Evolutionary conservation across 2,797 vertebrate genomes (phyloP).

Genomic region (Gallinago nigripennis): DNA sequence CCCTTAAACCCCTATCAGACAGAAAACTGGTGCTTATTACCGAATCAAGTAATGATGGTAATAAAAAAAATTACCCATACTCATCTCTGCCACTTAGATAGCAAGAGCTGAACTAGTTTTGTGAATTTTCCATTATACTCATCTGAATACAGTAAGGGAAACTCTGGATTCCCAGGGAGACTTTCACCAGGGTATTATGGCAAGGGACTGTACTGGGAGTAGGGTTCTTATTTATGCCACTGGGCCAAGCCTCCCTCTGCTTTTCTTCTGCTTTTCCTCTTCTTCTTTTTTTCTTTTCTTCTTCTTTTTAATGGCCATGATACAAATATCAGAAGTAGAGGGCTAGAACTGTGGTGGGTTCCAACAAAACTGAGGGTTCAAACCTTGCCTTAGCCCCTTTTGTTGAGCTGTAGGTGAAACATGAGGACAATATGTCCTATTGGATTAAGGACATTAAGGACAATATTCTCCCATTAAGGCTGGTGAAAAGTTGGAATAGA

Average conservation of each 20-base stretch:
- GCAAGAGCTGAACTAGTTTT: neutral
- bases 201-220: neutral
- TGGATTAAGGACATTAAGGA: too few species aligned
- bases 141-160: neutral
- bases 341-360: neutral
- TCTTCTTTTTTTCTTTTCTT: neutral
- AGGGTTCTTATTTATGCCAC: neutral
- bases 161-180: neutral
- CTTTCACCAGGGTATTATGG: neutral
- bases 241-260: neutral
- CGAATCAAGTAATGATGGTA: neutral
- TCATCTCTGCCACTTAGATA: neutral
- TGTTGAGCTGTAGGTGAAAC: neutral
- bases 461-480: neutral
- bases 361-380: neutral
- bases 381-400: neutral
- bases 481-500: neutral
- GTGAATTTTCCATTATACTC: neutral
- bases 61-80: neutral
- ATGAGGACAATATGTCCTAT: neutral
- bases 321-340: neutral
- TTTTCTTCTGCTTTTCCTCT: neutral
- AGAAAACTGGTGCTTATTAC: neutral
- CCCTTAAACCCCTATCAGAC: neutral
- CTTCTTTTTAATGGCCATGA: neutral